These are phyloP conservation scores for Albula goreensis DNA, from an alignment of 2,113 vertebrate species.

Conservation along the genomic window DNA sequence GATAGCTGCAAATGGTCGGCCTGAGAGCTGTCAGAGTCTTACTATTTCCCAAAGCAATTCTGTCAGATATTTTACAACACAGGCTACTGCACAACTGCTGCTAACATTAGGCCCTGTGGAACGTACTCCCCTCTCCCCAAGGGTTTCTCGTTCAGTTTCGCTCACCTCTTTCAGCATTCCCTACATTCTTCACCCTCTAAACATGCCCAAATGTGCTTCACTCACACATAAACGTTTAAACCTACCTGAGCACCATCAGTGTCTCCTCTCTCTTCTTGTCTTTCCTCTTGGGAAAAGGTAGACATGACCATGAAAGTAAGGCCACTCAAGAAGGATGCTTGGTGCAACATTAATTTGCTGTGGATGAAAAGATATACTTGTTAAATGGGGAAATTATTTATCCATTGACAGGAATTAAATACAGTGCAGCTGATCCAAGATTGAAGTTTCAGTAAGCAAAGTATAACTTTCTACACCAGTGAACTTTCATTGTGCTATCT, in stretches of 20 bases:
- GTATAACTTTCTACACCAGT: background rate
- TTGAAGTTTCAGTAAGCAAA: background rate
- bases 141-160: background rate
- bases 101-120: background rate
- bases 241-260: slow-evolving; percentile 69
- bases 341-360: slow-evolving; percentile 51
- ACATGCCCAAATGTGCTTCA: slow-evolving; percentile 9
- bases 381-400: background rate
- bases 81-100: slow-evolving; percentile 31
- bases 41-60: slow-evolving; percentile 42
- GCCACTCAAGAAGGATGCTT: slow-evolving; percentile 43
- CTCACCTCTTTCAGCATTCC: slow-evolving; percentile 20
- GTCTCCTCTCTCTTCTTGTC: slow-evolving; percentile 55
- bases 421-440: background rate
- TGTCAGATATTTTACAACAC: slow-evolving; percentile 43
- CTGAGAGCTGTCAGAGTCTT: slow-evolving; percentile 45
- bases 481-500: background rate
- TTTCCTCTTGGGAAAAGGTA: slow-evolving; percentile 33
- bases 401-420: background rate
- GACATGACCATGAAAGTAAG: slow-evolving; percentile 46
- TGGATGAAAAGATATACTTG: background rate
- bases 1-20: slow-evolving; percentile 48
- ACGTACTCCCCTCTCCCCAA: background rate
- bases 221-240: slow-evolving; percentile 9
- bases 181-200: slow-evolving; percentile 16